These are phyloP conservation scores for Xyrauchen texanus DNA, from an alignment of 2,113 vertebrate genomes.

Conservation along the genomic window DNA sequence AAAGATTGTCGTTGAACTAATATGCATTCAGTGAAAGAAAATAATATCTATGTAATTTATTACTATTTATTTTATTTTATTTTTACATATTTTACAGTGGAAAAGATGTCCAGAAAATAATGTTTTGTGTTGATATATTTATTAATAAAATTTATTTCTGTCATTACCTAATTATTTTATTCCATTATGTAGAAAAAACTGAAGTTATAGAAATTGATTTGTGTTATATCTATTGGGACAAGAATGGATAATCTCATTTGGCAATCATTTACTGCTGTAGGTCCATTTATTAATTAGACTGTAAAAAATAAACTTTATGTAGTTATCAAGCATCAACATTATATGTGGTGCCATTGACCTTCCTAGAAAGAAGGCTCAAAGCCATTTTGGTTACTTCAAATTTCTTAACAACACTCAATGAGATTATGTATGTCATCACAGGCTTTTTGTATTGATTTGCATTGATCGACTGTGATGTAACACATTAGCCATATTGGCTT, in stretches of 20 bases:
- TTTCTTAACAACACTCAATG: background rate
- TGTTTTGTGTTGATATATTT: background rate
- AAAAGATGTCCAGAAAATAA: background rate
- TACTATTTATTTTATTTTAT: constrained; percentile 11
- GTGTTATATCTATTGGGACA: no score
- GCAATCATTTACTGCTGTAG: background rate
- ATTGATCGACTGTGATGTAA: constrained; percentile 19
- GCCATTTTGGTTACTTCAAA: background rate
- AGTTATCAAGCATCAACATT: background rate
- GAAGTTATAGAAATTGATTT: no score
- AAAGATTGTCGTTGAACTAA: background rate
- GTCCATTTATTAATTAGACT: no score
- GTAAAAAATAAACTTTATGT: no score
- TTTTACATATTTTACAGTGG: background rate
- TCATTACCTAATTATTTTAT: background rate
- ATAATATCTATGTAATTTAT: constrained; percentile 42
- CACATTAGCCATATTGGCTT: constrained; percentile 50
- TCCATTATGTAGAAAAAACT: no score
- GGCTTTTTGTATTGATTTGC: constrained; percentile 5
- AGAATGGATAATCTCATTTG: no score
- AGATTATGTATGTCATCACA: constrained; percentile 17
- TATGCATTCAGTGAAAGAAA: background rate
- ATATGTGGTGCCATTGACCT: background rate
- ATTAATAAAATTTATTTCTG: constrained; percentile 10
- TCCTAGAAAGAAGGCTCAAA: constrained; percentile 2